Evolutionary conservation across 1,140 invertebrate genomes (phyloP).

Genomic region (Pristionchus pacificus): DNA sequence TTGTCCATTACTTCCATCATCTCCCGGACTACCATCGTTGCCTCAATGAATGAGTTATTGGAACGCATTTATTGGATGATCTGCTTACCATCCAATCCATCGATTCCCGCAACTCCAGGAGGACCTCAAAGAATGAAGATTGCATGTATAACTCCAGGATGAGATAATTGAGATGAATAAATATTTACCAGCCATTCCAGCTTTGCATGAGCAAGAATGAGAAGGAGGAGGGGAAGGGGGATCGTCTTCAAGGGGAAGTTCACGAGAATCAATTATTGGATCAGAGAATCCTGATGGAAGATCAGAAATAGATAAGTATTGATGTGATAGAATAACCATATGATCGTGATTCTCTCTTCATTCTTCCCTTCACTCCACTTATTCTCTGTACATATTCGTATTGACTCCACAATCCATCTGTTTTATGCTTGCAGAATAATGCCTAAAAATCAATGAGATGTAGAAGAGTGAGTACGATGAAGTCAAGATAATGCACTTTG

Average conservation of each 20-base stretch:
- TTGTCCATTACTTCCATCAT: not conserved
- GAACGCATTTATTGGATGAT: not conserved
- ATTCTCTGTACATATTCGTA: not conserved
- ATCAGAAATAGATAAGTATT: too few species aligned
- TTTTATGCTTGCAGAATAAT: not conserved
- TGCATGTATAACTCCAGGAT: too few species aligned
- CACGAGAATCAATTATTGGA: too few species aligned
- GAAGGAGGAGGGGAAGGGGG: too few species aligned
- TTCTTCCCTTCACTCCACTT: not conserved
- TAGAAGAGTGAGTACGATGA: not conserved
- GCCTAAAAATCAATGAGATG: too few species aligned
- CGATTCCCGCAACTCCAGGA: not conserved
- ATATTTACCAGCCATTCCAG: not conserved
- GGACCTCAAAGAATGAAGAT: too few species aligned
- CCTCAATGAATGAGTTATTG: not conserved
- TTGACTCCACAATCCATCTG: not conserved
- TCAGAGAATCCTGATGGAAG: too few species aligned
- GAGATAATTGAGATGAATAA: too few species aligned
- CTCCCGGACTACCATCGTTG: not conserved
- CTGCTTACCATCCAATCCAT: not conserved
- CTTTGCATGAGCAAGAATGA: not conserved
- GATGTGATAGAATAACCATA: too few species aligned
- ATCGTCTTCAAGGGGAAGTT: not conserved
- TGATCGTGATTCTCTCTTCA: not conserved
- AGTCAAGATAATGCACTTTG: too few species aligned